These are phyloP conservation scores for Cheilinus undulatus DNA, from an alignment of 2,113 vertebrate species.

Conservation along the genomic window DNA sequence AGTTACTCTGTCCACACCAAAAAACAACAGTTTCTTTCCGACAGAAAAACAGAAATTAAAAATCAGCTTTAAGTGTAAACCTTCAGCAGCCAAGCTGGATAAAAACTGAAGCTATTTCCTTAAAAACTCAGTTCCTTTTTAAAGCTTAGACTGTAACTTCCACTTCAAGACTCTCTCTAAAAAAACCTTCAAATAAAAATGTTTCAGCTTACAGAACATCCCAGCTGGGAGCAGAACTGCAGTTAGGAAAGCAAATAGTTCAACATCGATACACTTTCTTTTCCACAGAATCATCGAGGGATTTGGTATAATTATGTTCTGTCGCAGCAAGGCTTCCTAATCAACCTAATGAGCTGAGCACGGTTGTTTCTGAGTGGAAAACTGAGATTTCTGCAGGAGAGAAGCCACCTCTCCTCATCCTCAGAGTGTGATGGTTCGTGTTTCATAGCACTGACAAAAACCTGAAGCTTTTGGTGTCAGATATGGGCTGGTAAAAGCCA, in stretches of 20 bases:
- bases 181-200: not conserved
- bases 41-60: not conserved
- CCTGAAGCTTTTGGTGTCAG: constrained; percentile 50
- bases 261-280: constrained; percentile 28
- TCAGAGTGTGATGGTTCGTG: constrained; percentile 15
- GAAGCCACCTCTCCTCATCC: constrained; percentile 20
- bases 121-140: not conserved
- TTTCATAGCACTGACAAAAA: constrained; percentile 35
- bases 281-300: constrained; percentile 47
- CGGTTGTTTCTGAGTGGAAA: constrained; percentile 32
- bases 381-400: constrained; percentile 32
- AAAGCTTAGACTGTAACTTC: constrained; percentile 1
- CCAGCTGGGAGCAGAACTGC: constrained; percentile 7
- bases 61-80: not conserved
- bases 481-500: constrained; percentile 41
- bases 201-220: constrained; percentile 7
- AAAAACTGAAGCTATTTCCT: not conserved
- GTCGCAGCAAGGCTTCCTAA: constrained; percentile 57
- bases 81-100: not conserved
- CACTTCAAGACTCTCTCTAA: not conserved
- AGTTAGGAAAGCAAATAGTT: constrained; percentile 32
- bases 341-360: constrained; percentile 67
- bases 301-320: constrained; percentile 67
- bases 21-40: not conserved
- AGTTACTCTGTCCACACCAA: not conserved